Percentiles rank a stretch among this genome's conserved stretches.
phyloP scores from a whole-genome alignment of 2,113 vertebrate genomes.

The Galemys pyrenaicus region DNA sequence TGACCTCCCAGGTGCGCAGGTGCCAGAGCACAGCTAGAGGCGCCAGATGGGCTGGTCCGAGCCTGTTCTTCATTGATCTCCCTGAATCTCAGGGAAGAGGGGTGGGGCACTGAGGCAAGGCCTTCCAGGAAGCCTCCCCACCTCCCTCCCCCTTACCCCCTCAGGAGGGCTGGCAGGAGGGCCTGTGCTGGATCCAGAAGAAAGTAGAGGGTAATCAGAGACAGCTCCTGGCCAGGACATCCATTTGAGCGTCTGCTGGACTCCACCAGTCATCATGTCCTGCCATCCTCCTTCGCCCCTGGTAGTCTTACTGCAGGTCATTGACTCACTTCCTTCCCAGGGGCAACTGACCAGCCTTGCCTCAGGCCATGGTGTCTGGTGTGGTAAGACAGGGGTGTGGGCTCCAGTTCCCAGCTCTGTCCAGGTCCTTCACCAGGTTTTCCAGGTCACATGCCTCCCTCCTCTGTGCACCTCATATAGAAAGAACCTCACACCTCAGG shows the following conservation, averaged over 20 bases:
- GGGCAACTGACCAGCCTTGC: rapidly evolving
- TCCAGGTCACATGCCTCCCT: neutral
- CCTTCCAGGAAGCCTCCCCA: rapidly evolving
- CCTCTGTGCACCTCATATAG: neutral
- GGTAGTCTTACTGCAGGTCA: rapidly evolving
- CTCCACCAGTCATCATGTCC: rapidly evolving
- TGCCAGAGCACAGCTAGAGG: no score
- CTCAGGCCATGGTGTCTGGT: neutral
- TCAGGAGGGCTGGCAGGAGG: rapidly evolving
- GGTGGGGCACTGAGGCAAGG: no score
- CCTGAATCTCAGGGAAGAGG: no score
- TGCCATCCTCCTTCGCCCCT: neutral
- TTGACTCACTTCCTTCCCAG: no score
- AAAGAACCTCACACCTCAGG: neutral
- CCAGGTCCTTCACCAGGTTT: neutral
- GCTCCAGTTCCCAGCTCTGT: neutral
- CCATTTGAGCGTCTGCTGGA: rapidly evolving
- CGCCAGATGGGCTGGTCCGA: no score
- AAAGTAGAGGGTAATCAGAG: neutral
- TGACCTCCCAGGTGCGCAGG: no score
- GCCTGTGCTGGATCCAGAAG: neutral
- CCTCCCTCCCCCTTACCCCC: rapidly evolving
- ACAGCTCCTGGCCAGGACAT: rapidly evolving
- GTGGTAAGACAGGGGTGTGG: rapidly evolving
- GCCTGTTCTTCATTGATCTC: no score